These are phyloP conservation scores for Colostygia pectinataria DNA, from an alignment of 2,888 invertebrate genomes.

Conservation along the genomic window DNA sequence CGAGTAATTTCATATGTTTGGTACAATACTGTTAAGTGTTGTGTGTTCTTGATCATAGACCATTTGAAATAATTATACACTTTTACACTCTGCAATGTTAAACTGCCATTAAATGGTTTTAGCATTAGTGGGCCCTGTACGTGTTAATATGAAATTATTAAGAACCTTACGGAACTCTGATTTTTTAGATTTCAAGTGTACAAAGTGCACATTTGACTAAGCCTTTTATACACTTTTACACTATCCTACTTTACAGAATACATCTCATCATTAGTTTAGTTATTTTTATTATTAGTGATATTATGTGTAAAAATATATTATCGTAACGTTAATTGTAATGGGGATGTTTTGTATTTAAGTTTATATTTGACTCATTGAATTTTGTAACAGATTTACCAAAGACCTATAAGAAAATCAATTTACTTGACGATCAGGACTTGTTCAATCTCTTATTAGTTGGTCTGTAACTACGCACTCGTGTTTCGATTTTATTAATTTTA, in stretches of 20 bases:
- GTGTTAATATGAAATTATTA: neutral
- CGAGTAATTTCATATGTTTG: neutral
- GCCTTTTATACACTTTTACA: constrained; percentile 22
- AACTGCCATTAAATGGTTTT: constrained; percentile 21
- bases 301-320: constrained; percentile 64
- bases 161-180: constrained; percentile 54
- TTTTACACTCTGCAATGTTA: constrained; percentile 10
- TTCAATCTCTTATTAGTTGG: constrained; percentile 20
- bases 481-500: constrained; percentile 42
- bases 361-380: constrained; percentile 32
- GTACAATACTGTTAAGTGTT: neutral
- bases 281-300: constrained; percentile 67
- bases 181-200: constrained; percentile 32
- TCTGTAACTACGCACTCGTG: constrained; percentile 30
- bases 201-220: constrained; percentile 40
- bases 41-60: too few relatives aligned
- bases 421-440: constrained; percentile 12
- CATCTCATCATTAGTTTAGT: constrained; percentile 47
- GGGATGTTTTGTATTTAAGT: constrained; percentile 36
- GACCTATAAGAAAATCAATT: constrained; percentile 40
- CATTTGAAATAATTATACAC: constrained; percentile 5
- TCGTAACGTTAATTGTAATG: constrained; percentile 43
- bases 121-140: neutral
- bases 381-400: constrained; percentile 47
- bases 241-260: constrained; percentile 22